These are phyloP conservation scores for Syritta pipiens DNA, from an alignment of 2,888 invertebrate species.

Conservation along the genomic window DNA sequence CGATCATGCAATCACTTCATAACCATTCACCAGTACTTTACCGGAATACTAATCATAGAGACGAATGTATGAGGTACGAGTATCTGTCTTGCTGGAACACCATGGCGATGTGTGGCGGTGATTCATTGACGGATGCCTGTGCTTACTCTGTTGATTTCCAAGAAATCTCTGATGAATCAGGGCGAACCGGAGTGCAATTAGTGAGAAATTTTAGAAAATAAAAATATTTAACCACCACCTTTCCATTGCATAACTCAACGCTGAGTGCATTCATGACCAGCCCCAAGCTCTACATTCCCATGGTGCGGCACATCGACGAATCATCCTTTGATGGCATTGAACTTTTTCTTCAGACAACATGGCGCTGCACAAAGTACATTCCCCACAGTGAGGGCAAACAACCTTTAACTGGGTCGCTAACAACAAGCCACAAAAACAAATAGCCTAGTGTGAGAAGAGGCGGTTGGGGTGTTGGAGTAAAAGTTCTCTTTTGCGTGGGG, in stretches of 20 bases:
- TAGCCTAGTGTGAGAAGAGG: not conserved
- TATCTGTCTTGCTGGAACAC: slow-evolving; percentile 23
- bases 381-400: slow-evolving; percentile 31
- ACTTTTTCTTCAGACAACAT: slow-evolving; percentile 44
- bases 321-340: slow-evolving; percentile 54
- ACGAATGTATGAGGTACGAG: slow-evolving; percentile 12
- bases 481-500: slow-evolving; percentile 36
- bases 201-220: slow-evolving; percentile 1
- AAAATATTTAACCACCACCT: not conserved
- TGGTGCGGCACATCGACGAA: not conserved
- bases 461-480: not conserved
- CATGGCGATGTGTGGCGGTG: not conserved
- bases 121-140: slow-evolving; percentile 48
- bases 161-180: slow-evolving; percentile 56
- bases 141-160: slow-evolving; percentile 6
- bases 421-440: slow-evolving; percentile 26
- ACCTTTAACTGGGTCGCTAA: slow-evolving; percentile 58
- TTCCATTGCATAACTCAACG: not conserved
- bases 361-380: slow-evolving; percentile 22
- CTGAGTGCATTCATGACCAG: slow-evolving; percentile 6
- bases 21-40: slow-evolving; percentile 36
- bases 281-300: slow-evolving; percentile 9
- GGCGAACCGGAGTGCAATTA: slow-evolving; percentile 33
- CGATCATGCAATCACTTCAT: slow-evolving; percentile 54
- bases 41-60: slow-evolving; percentile 56